Conservation (phyloP, 2,888 invertebrate species). For the Chirona hameri region DNA sequence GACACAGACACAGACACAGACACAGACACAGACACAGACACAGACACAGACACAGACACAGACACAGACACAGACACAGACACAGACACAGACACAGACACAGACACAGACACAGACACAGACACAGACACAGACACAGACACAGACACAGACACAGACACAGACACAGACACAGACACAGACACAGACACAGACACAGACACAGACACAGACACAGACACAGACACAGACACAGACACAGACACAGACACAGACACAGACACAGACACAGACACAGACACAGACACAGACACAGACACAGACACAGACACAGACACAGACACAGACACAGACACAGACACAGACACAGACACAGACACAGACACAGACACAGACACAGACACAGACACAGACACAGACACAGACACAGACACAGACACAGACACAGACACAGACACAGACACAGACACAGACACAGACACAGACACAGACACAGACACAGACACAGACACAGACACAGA, state of each 20-base stretch:
- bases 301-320: neutral
- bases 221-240: neutral
- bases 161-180: neutral
- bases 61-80: neutral
- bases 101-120: neutral
- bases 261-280: neutral
- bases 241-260: neutral
- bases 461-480: neutral
- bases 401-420: neutral
- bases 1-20: neutral
- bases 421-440: neutral
- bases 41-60: neutral
- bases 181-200: neutral
- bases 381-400: neutral
- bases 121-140: neutral
- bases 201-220: neutral
- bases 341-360: neutral
- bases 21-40: neutral
- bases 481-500: neutral
- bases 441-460: neutral
- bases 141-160: neutral
- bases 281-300: neutral
- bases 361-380: neutral
- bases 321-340: neutral
- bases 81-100: neutral